Evolutionary conservation across 2,797 vertebrate genomes (phyloP), one percentile per base, ranked within the genome.

Genomic region (Mycteria americana): DNA sequence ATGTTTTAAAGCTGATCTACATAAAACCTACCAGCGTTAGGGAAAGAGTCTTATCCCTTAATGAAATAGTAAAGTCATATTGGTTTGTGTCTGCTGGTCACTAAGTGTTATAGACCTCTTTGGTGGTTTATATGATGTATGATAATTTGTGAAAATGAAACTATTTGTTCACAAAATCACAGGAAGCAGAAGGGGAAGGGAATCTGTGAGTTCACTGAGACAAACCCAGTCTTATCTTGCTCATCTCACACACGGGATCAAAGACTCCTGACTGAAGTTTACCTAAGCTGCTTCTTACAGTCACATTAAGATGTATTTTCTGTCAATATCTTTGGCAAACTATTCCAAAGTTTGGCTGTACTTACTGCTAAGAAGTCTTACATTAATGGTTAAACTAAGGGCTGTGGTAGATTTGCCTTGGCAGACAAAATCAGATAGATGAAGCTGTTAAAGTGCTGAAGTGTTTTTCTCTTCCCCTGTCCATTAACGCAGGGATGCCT

Each of bases 171-270:
- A 59, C 18, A 54, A 67, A 85, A 41, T 37, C 18, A 18, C 11
- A 43, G 7, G 39, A n/a, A 51, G 54, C 23, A 72, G 18, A 76
- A 74, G 12, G 2, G 5, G 31, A 84, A 87, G 3, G 1, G 2
- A 43, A 7, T 19, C 27, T 30, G 7, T 19, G 28, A 45, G 6
- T 48, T 88, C 31, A 18, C 10, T 12, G 56, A 35, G 30, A 48
- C 4, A 88, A 75, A 35, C 3, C 1, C 6, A 51, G 13, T 37
- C 27, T 43, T 70, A 17, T 18, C 18, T n/a, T 73, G 8, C 19
- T 25, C 2, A 0, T 21, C 33, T 72, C 33, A 37, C 14, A 25
- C 2, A 4, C 2, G 6, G 10, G 21, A 17, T 69, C 24, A 45
- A 74, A 33, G 35, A 60, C 16, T 78, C n/a, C 31, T 45, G 31